Conservation (phyloP, 2,797 vertebrate species). For the Erpetoichthys calabaricus region DNA sequence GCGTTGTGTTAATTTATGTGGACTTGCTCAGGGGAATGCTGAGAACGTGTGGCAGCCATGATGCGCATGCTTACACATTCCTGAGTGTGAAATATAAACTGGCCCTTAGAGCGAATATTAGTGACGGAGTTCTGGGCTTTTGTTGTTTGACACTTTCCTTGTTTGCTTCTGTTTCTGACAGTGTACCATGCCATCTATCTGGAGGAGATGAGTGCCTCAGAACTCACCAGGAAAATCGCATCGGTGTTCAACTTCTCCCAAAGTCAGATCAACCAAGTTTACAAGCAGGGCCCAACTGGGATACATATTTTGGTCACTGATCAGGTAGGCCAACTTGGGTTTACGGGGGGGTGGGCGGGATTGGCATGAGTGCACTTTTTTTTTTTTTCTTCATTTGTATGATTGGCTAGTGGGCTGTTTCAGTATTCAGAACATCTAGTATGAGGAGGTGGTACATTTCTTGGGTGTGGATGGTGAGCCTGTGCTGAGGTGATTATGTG, state of each 20-base stretch:
- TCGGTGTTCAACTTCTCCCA: slow-evolving; percentile 72
- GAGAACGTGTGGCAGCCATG: too few relatives aligned
- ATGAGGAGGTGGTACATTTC: neutral
- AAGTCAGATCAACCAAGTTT: slow-evolving; percentile 79
- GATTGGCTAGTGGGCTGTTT: neutral
- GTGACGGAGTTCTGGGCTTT: neutral
- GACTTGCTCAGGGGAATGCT: too few relatives aligned
- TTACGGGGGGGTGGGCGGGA: too few relatives aligned
- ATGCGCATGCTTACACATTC: too few relatives aligned
- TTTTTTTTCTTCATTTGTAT: neutral
- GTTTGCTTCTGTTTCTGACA: slow-evolving; percentile 18
- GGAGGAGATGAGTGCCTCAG: slow-evolving; percentile 79
- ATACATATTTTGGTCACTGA: slow-evolving; percentile 85
- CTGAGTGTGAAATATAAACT: too few relatives aligned
- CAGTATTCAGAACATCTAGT: neutral
- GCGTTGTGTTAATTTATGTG: too few relatives aligned
- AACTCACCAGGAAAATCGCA: slow-evolving; percentile 81
- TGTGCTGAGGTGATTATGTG: too few relatives aligned
- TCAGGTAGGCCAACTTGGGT: slow-evolving; percentile 50
- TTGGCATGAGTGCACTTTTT: neutral
- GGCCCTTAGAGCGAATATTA: too few relatives aligned
- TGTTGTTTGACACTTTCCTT: neutral
- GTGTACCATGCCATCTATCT: slow-evolving; percentile 87
- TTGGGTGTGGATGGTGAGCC: too few relatives aligned
- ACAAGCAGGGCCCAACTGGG: slow-evolving; percentile 81